Evolutionary conservation across 2,888 invertebrate genomes (phyloP).

Genomic region (Watsonalla binaria): DNA sequence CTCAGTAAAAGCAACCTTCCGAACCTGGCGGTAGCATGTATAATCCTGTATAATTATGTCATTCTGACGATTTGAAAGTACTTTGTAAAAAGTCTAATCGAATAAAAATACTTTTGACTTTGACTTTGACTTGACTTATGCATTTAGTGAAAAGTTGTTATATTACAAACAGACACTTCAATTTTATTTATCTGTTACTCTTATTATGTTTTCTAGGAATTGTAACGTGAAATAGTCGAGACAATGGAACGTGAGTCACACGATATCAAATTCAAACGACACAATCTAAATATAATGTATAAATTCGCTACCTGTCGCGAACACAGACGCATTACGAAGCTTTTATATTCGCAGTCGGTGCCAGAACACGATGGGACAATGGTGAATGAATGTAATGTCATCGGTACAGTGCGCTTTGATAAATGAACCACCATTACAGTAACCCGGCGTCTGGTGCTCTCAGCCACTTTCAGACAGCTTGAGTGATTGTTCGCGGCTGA

Average conservation of each 20-base stretch:
- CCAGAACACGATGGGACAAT: conserved; percentile 37
- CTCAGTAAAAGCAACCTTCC: no score
- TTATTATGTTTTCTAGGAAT: no score
- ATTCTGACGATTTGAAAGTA: no score
- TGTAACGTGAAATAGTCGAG: no score
- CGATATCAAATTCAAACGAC: neutral
- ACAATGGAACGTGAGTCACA: neutral
- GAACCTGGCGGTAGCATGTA: no score
- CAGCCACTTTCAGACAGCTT: conserved; percentile 18
- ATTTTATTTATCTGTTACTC: no score
- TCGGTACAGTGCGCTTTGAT: conserved; percentile 34
- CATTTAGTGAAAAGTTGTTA: no score
- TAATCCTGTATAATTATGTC: no score
- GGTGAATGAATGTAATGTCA: conserved; percentile 41
- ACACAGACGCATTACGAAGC: conserved; percentile 11
- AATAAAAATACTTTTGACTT: no score
- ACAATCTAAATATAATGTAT: conserved; percentile 16
- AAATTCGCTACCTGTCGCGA: conserved; percentile 38
- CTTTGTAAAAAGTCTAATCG: no score
- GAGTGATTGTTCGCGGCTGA: conserved; percentile 16
- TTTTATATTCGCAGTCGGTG: conserved; percentile 19
- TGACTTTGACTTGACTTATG: no score
- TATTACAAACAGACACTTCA: no score
- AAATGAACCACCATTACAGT: conserved; percentile 29
- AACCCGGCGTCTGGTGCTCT: conserved; percentile 7